These are phyloP conservation scores for Corydoras sp. DNA, from an alignment of 2,113 vertebrate species.

Conservation along the genomic window DNA sequence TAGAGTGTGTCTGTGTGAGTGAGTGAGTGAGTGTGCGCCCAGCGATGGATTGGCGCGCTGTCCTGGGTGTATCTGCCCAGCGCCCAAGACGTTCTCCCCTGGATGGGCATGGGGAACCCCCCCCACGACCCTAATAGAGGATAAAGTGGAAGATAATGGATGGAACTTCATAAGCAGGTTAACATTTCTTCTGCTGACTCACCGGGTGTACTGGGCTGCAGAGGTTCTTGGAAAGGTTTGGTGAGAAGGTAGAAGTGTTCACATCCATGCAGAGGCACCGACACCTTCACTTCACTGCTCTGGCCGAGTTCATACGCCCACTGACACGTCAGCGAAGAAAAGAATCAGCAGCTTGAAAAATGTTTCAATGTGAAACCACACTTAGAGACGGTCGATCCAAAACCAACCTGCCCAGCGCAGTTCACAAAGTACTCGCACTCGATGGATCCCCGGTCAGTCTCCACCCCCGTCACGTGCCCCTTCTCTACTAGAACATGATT, in stretches of 20 bases:
- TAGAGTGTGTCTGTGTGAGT: too few relatives aligned
- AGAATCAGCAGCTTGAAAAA: too few relatives aligned
- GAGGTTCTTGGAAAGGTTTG: conserved; percentile 76
- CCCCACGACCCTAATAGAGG: too few relatives aligned
- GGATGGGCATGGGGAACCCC: too few relatives aligned
- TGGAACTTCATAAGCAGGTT: too few relatives aligned
- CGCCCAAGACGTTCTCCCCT: too few relatives aligned
- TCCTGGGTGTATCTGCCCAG: too few relatives aligned
- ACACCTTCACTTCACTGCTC: conserved; percentile 81
- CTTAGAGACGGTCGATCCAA: not conserved
- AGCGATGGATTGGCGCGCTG: too few relatives aligned
- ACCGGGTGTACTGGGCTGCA: conserved; percentile 76
- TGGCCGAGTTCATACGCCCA: conserved; percentile 97
- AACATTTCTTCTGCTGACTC: conserved; percentile 28
- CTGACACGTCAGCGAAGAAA: conserved; percentile 53
- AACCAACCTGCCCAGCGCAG: conserved; percentile 91
- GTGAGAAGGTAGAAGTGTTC: conserved; percentile 98
- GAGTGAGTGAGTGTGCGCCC: too few relatives aligned
- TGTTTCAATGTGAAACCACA: too few relatives aligned
- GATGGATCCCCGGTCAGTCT: conserved; percentile 87
- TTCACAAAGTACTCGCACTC: conserved; percentile 92
- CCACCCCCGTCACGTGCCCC: conserved; percentile 77
- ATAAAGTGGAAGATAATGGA: too few relatives aligned
- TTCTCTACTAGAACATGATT: conserved; percentile 83
- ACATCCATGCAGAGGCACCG: conserved; percentile 90